Evolutionary conservation across 2,113 vertebrate species (phyloP).

Genomic region (Vulpes vulpes): DNA sequence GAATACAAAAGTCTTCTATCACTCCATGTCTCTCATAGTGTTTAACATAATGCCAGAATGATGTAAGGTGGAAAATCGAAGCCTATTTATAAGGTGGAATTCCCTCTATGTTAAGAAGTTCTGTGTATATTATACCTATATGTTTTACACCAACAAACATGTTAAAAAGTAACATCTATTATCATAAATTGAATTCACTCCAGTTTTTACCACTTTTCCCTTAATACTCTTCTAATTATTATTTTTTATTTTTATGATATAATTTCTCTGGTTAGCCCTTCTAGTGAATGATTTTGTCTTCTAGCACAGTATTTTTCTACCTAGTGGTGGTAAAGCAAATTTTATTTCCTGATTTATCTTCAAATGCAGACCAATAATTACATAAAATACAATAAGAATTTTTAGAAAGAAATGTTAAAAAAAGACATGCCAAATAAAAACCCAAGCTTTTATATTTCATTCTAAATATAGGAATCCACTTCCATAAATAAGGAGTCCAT

Average conservation of each 20-base stretch:
- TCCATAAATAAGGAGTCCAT: background rate
- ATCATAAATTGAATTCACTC: background rate
- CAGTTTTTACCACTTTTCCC: background rate
- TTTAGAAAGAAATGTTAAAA: background rate
- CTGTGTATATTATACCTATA: background rate
- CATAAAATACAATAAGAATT: background rate
- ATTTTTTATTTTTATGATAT: background rate
- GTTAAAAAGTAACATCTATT: background rate
- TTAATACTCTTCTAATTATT: background rate
- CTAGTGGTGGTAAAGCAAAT: background rate
- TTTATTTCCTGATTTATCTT: constrained; percentile 19
- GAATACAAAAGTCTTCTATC: background rate
- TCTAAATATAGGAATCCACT: background rate
- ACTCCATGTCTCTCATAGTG: background rate
- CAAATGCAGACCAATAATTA: background rate
- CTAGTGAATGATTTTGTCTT: background rate
- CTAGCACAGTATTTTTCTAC: background rate
- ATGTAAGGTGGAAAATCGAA: background rate
- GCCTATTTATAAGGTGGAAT: background rate
- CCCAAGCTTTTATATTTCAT: background rate
- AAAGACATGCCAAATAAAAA: background rate
- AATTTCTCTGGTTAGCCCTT: background rate
- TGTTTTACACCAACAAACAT: background rate
- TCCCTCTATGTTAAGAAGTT: background rate
- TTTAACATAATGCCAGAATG: background rate